Conservation (phyloP, 2,888 invertebrate genomes). For the Lordiphosa andalusiaca region DNA sequence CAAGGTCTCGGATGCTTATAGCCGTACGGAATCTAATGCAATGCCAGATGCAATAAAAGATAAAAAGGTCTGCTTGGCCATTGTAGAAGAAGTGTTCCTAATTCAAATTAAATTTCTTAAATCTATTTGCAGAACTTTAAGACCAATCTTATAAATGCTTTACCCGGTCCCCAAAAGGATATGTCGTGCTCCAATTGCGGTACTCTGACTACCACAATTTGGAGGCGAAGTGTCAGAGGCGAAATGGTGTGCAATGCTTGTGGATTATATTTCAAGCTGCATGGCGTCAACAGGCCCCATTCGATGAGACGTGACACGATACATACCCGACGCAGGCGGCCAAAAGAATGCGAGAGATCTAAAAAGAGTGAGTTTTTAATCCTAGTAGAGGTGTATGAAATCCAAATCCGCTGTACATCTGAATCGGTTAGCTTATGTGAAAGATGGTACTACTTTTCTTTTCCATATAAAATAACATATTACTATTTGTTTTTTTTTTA, state of each 20-base stretch:
- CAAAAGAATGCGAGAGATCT: slow-evolving; percentile 87
- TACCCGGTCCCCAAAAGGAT: slow-evolving; percentile 82
- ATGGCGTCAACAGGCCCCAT: slow-evolving; percentile 94
- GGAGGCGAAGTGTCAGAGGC: slow-evolving; percentile 97
- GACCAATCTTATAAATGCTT: slow-evolving; percentile 53
- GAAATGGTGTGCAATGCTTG: slow-evolving; percentile 99
- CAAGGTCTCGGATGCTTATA: slow-evolving; percentile 40
- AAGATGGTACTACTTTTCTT: too few species aligned
- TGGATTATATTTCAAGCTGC: slow-evolving; percentile 97
- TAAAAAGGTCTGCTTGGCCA: slow-evolving; percentile 53
- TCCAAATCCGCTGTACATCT: too few species aligned
- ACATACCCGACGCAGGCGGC: slow-evolving; percentile 94
- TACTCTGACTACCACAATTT: slow-evolving; percentile 98
- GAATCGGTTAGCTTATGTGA: too few species aligned
- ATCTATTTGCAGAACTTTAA: slow-evolving; percentile 37
- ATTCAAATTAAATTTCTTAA: not conserved
- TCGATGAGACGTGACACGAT: slow-evolving; percentile 98
- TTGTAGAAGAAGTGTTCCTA: not conserved
- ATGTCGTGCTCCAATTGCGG: slow-evolving; percentile 97
- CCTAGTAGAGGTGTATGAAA: too few species aligned
- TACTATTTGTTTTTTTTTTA: too few species aligned
- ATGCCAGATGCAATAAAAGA: slow-evolving; percentile 57
- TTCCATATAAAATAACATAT: too few species aligned
- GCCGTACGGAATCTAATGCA: slow-evolving; percentile 46
- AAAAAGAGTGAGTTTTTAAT: slow-evolving; percentile 82